These are phyloP conservation scores for Leguminivora glycinivorella DNA, from an alignment of 1,140 invertebrate species.

Conservation along the genomic window DNA sequence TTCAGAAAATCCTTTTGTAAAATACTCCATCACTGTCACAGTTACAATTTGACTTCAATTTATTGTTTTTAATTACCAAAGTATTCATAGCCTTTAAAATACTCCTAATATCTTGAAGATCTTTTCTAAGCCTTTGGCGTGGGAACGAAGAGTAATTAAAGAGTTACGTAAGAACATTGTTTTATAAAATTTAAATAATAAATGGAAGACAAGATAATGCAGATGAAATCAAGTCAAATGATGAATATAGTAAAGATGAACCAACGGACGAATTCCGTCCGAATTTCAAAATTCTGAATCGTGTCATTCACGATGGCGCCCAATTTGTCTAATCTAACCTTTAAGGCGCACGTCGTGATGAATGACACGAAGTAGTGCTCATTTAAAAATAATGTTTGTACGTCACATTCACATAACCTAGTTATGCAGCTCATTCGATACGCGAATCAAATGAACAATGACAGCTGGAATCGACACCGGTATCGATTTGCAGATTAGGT, in stretches of 20 bases:
- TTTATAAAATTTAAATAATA: neutral
- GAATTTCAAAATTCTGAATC: too few species aligned
- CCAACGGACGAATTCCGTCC: too few species aligned
- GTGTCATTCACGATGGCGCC: too few species aligned
- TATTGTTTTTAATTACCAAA: neutral
- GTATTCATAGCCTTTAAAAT: neutral
- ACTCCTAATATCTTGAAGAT: neutral
- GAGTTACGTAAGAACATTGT: neutral
- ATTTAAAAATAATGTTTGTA: neutral
- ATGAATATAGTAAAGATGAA: too few species aligned
- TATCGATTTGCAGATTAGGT: slow-evolving; percentile 26
- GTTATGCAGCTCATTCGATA: neutral
- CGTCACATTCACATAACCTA: neutral
- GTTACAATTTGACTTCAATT: neutral
- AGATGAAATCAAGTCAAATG: too few species aligned
- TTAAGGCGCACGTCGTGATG: too few species aligned
- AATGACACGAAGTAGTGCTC: too few species aligned
- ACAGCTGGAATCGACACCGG: slow-evolving; percentile 9
- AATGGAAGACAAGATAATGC: neutral
- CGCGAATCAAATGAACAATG: neutral
- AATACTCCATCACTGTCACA: neutral
- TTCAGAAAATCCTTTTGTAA: neutral
- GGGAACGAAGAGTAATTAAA: neutral
- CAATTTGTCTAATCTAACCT: too few species aligned
- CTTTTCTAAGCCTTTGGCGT: neutral